A percentile compares a stretch with the other conserved stretches of the same genome.
Evolutionary conservation across 2,113 vertebrate genomes (phyloP).

Genomic region (Phoxinus phoxinus): DNA sequence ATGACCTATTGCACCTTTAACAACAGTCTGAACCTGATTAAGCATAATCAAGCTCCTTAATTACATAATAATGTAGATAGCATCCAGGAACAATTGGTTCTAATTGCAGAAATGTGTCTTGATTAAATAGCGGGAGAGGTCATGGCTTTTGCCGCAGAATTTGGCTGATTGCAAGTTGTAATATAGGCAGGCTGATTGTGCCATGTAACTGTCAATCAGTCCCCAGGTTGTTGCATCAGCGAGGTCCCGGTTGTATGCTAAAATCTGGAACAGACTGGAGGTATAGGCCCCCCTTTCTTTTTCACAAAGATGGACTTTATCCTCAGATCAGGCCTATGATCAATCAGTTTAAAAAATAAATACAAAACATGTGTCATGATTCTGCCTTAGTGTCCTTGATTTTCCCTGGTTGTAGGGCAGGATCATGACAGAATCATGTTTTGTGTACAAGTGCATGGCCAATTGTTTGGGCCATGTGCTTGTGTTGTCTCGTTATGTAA

Average conservation of each 20-base stretch:
- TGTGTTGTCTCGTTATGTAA: no score
- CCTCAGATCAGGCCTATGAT: no score
- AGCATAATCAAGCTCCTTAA: constrained; percentile 64
- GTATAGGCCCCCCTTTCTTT: no score
- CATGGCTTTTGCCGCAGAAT: constrained; percentile 61
- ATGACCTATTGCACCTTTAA: no score
- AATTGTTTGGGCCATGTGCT: no score
- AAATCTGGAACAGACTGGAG: not conserved
- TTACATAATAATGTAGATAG: constrained; percentile 47
- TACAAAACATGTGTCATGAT: no score
- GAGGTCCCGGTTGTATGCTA: not conserved
- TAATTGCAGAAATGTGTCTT: constrained; percentile 51
- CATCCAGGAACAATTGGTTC: constrained; percentile 55
- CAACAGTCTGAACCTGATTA: not conserved
- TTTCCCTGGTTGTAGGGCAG: no score
- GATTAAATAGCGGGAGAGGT: constrained; percentile 56
- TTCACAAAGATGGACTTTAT: no score
- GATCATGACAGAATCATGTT: no score
- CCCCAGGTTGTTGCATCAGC: constrained; percentile 26
- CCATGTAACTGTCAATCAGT: constrained; percentile 59
- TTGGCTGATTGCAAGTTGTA: constrained; percentile 63
- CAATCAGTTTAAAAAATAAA: no score
- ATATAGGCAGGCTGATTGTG: constrained; percentile 64
- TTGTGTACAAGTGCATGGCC: no score
- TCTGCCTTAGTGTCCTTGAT: no score